Conservation (phyloP, 2,888 invertebrate genomes). For the Argyresthia goedartella region DNA sequence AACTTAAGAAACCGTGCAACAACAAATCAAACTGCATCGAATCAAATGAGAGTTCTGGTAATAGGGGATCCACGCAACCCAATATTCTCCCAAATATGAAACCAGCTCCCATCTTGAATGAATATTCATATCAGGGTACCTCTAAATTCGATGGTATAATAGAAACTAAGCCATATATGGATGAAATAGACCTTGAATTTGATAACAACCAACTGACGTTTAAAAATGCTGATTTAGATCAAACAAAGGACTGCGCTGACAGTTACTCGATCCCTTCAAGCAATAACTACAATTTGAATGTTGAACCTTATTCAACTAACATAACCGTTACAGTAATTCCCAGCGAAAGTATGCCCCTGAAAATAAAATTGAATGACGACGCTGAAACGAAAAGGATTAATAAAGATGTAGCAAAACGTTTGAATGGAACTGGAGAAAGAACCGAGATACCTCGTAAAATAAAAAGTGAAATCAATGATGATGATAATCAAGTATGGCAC, state of each 20-base stretch:
- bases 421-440: too few relatives aligned
- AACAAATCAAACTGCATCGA: neutral
- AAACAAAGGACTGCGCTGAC: too few relatives aligned
- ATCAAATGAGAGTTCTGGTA: neutral
- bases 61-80: neutral
- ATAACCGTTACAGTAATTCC: too few relatives aligned
- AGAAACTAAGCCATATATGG: neutral
- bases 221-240: neutral
- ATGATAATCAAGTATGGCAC: neutral
- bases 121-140: neutral
- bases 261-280: too few relatives aligned
- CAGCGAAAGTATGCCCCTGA: too few relatives aligned
- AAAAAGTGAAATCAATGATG: neutral
- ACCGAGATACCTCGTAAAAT: neutral
- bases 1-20: neutral
- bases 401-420: too few relatives aligned
- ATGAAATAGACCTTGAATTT: neutral
- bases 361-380: too few relatives aligned
- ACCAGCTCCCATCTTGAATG: neutral
- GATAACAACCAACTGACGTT: neutral
- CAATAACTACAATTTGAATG: too few relatives aligned
- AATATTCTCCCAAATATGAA: neutral
- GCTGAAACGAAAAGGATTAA: too few relatives aligned
- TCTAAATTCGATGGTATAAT: neutral
- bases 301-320: too few relatives aligned